Percentiles rank a stretch among this genome's conserved stretches.
Evolutionary conservation across 2,113 vertebrate genomes (phyloP).

Genomic region (Protomyctophum bolini): DNA sequence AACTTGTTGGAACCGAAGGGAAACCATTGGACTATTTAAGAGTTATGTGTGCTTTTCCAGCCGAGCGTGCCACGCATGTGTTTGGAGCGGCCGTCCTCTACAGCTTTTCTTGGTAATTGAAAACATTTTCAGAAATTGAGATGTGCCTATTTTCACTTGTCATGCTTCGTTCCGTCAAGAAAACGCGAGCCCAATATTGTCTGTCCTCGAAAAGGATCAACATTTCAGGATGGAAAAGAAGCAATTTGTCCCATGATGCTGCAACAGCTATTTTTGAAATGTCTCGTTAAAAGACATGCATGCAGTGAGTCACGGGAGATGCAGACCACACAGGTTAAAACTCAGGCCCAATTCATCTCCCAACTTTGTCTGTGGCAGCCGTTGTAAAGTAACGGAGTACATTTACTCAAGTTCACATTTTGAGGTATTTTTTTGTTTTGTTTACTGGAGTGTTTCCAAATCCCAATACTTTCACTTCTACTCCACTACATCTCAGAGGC

Average conservation of each 20-base stretch:
- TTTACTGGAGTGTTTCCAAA: too few species aligned
- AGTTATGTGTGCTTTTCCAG: background rate
- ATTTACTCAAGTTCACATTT: too few species aligned
- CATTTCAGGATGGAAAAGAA: background rate
- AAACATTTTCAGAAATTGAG: background rate
- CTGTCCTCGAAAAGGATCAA: too few species aligned
- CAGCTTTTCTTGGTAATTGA: background rate
- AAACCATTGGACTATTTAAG: background rate
- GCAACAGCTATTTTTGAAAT: background rate
- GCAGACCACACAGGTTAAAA: background rate
- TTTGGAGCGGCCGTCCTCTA: background rate
- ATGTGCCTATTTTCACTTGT: background rate
- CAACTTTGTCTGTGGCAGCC: background rate
- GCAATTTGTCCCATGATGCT: background rate
- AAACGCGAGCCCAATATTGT: background rate
- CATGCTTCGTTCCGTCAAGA: background rate
- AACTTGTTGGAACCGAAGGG: slow-evolving; percentile 1
- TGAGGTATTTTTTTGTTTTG: too few species aligned
- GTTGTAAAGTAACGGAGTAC: too few species aligned
- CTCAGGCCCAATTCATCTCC: background rate
- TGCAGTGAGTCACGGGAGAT: background rate
- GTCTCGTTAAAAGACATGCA: background rate
- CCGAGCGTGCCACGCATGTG: background rate
- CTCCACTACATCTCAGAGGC: too few species aligned
- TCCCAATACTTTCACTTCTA: too few species aligned